phyloP scores from a whole-genome alignment of 2,797 vertebrate species.

The Trematomus bernacchii region DNA sequence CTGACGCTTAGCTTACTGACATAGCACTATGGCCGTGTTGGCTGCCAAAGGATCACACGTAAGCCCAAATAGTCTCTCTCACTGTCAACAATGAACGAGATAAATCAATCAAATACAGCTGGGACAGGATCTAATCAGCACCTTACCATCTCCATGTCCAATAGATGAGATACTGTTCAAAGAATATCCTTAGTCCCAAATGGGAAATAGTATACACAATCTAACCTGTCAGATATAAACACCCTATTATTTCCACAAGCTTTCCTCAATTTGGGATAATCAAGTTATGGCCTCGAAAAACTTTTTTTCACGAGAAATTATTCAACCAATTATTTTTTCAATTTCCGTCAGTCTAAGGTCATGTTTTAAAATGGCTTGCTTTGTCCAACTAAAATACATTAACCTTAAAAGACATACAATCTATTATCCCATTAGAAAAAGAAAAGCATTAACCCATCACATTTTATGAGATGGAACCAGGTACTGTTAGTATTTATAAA shows the following conservation, averaged over 20 bases:
- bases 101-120: slow-evolving; percentile 73
- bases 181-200: not conserved
- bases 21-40: slow-evolving; percentile 46
- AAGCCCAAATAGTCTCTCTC: slow-evolving; percentile 62
- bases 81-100: slow-evolving; percentile 61
- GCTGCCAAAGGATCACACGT: slow-evolving; percentile 72
- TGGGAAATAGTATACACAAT: not conserved
- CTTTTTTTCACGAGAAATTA: not conserved
- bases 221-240: not conserved
- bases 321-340: not conserved
- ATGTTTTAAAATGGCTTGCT: not conserved
- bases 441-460: not conserved
- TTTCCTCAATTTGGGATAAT: not conserved
- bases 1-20: slow-evolving; percentile 62
- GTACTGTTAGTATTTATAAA: not conserved
- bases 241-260: not conserved
- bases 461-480: not conserved
- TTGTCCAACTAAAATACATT: not conserved
- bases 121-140: slow-evolving; percentile 40
- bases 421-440: not conserved
- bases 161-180: not conserved
- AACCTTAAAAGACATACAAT: not conserved
- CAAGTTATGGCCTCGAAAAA: not conserved
- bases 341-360: not conserved
- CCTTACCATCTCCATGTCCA: not conserved